Evolutionary conservation across 2,888 invertebrate species (phyloP), one percentile per base, ranked within the genome.

Genomic region (Dioctria rufipes): DNA sequence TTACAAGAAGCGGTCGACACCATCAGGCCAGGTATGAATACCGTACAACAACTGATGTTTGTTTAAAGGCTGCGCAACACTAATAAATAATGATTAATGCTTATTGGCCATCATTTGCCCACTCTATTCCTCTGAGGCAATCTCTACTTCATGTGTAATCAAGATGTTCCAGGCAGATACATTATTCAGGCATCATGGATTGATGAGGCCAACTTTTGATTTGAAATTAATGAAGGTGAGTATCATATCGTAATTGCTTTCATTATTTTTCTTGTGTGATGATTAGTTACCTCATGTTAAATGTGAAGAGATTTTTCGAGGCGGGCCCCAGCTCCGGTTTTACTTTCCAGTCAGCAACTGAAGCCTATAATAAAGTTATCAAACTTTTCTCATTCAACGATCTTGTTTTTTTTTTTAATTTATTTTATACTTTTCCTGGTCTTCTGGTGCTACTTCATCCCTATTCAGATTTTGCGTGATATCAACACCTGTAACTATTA

Each of bases 41-140:
- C n/a, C 49, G 42, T 80, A 80, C 77, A 81, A 75, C 69, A 81
- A 80, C 80, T 81, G 75, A 81, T 83, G 83, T 83, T 83, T 83
- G 81, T 81, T 81, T 83, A 83, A 83, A 82, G 80, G 69, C 66
- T 81, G 78, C 80, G 66, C 80, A 82, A 81, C 82, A 83, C 83
- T 83, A 81, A 83, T 83, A 83, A 83, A 82, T 80, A 83, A 83
- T 83, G 83, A 83, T 83, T 83, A 83, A 83, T 83, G 83, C 63
- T 83, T 83, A 83, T 83, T 83, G 83, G 78, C 67, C 83, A 83
- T 83, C 83, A 81, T 81, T 83, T 81, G 77, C 80, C 82, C 81
- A 82, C 78, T 81, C 80, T 61, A 79, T 82, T 80, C 79, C 79
- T 80, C 61, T 63, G 80, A 65, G 69, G 81, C 75, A 69, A 80